These are phyloP conservation scores for Vicugna pacos DNA, from an alignment of 2,113 vertebrate species.

Conservation along the genomic window DNA sequence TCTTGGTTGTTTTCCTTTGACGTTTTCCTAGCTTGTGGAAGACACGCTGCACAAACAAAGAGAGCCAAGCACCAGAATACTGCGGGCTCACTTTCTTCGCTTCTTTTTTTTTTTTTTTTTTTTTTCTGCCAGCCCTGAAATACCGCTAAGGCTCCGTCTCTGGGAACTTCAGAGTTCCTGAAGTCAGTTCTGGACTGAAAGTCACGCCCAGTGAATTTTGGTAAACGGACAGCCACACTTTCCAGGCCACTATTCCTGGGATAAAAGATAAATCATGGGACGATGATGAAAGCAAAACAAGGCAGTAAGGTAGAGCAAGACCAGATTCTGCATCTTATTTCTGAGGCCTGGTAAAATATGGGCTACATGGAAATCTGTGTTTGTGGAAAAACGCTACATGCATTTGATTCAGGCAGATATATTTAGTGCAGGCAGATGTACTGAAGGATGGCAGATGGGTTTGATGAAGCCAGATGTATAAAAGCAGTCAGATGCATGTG, in stretches of 20 bases:
- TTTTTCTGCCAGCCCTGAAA: neutral
- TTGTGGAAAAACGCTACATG: neutral
- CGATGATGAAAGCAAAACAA: neutral
- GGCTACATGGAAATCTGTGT: neutral
- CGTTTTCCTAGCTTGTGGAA: neutral
- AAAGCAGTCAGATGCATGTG: neutral
- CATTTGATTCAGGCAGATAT: neutral
- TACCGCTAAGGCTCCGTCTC: neutral
- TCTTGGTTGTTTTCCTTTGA: constrained; percentile 21
- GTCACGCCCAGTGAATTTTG: neutral
- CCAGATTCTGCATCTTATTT: neutral
- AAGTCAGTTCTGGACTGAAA: neutral
- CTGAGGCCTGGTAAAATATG: neutral
- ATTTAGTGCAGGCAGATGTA: neutral
- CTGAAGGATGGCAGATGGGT: neutral
- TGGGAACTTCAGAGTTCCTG: neutral
- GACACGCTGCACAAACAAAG: constrained; percentile 12
- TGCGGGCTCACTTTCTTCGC: neutral
- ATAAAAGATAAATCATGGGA: neutral
- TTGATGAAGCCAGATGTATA: neutral
- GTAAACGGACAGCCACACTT: neutral
- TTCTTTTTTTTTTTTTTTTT: constrained; percentile 22
- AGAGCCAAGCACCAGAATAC: neutral
- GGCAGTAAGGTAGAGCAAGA: neutral
- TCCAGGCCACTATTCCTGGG: neutral